Evolutionary conservation across 92 coral and sea anemone species (phyloP), one percentile per base, ranked within the genome.

Genomic region (Paramuricea clavata): DNA sequence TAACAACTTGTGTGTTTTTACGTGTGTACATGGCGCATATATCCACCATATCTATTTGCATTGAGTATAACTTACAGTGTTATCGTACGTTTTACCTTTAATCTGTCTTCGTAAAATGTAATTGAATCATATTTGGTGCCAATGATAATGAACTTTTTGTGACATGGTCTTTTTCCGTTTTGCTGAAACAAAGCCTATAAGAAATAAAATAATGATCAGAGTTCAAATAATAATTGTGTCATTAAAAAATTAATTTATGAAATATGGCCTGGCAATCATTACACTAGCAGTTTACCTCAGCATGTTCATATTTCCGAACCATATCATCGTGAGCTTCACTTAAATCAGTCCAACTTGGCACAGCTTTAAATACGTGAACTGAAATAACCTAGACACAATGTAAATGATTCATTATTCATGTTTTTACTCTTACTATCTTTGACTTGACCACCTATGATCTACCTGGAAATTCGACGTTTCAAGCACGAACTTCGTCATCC

Each of bases 271-370:
- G 39, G 41, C 27, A 21, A 17, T 27, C 52, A 5, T 47, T 54
- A 54, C 8, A 54, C 25, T 54, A 43, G 60, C 62, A 21, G 23
- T 9, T 54, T 54, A 93, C 98, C 83, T 83, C 81, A 25, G 94
- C 91, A 27, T 87, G 97, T 75, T 95, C 98, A 41, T 94, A 91
- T 76, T 90, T 92, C 90, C 93, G 83, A 43, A 95, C 92, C 52
- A 91, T 33, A 39, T 73, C 86, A 88, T 95, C 94, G 62, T 95
- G 97, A 59, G 87, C 67, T n/a, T 86, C 69, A 2, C 92, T 85
- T 76, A 94, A 59, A 19, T 52, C 30, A 76, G 87, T 84, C 98
- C 97, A 95, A 52, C 62, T 92, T 64, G 36, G 61, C 52, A 95
- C 92, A 78, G 94, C 90, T 77, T 90, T 93, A 31, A 94, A 91